Conservation (phyloP, 1,140 invertebrate genomes). For the Acromyrmex charruanus region DNA sequence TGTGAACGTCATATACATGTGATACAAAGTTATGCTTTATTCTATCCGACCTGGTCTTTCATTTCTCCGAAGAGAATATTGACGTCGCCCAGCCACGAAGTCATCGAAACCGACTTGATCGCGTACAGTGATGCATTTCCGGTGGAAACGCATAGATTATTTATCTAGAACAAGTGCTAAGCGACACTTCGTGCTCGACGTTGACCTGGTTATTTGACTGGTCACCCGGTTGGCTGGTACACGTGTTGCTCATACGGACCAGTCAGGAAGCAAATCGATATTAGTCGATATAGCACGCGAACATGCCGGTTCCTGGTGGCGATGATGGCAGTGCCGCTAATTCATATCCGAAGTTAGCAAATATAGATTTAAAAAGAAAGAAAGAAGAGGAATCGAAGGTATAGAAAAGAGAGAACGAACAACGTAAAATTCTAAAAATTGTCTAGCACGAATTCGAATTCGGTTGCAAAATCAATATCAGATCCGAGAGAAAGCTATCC, state of each 20-base stretch:
- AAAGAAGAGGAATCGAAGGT: neutral
- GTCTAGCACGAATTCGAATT: neutral
- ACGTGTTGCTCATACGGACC: slow-evolving; percentile 59
- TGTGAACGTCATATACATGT: neutral
- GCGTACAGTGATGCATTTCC: slow-evolving; percentile 3
- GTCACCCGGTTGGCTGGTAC: slow-evolving; percentile 25
- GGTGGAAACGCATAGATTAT: slow-evolving; percentile 51
- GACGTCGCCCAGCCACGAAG: neutral
- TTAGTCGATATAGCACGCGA: slow-evolving; percentile 16
- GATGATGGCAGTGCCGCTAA: neutral
- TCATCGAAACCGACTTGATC: slow-evolving; percentile 6
- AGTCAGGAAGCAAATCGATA: slow-evolving; percentile 49
- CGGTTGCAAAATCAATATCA: neutral
- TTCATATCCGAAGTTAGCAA: neutral
- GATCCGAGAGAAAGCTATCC: neutral
- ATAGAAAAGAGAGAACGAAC: neutral
- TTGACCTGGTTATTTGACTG: slow-evolving; percentile 57
- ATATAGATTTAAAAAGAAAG: neutral
- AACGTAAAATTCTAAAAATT: neutral
- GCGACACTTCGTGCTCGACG: slow-evolving; percentile 45
- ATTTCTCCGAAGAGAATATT: neutral
- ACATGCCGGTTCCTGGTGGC: neutral
- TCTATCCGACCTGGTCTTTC: neutral
- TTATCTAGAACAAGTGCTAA: slow-evolving; percentile 38
- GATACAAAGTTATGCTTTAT: neutral